Base-by-base conservation (phyloP, 2,888 invertebrate genomes). In the Chalcis sispes region DNA sequence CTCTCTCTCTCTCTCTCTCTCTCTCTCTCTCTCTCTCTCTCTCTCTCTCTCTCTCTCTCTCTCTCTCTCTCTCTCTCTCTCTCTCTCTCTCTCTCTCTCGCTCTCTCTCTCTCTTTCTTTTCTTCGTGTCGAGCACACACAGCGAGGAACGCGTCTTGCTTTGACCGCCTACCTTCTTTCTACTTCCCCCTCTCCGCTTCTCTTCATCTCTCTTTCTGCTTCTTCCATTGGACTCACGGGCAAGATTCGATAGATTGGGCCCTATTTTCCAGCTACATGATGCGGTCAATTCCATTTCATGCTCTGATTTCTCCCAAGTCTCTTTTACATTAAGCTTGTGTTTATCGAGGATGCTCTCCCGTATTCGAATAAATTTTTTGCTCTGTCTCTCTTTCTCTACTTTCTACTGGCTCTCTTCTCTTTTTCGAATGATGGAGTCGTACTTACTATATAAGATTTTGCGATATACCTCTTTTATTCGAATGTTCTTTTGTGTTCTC, bases 231-330 rank as follows among this genome's bases (percentile, higher is more conserved):
- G 25, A 29, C 54, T 67, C 42, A 25, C 10, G 8, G 18, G 13
- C 7, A 71, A 20, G 18, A 50, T 40, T 62, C 50, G 54, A 48
- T 62, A 65, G 58, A 61, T 61, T 62, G 62, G 25, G 42, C 40
- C 54, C 58, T 46, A 66, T 59, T 72, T 65, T 58, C 58, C 58
- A 59, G 65, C 72, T 59, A 50, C 65, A 36, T 36, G 65, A 58
- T 58, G 72, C 50, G 72, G 72, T 72, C 65, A 65, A 72, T 58
- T 72, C 72, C 72, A 50, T 66, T 72, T 72, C 65, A 72, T 50
- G 65, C 72, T 72, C 72, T 72, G 65, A 72, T 72, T 72, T 72
- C 59, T 59, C 25, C n/a, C n/a, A n/a, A 48, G 64, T 29, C 54
- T 20, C 42, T 48, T 36, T 42, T 25, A 13, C 72, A 13, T 23